Conservation (phyloP, 2,113 vertebrate genomes). For the Carettochelys insculpta region DNA sequence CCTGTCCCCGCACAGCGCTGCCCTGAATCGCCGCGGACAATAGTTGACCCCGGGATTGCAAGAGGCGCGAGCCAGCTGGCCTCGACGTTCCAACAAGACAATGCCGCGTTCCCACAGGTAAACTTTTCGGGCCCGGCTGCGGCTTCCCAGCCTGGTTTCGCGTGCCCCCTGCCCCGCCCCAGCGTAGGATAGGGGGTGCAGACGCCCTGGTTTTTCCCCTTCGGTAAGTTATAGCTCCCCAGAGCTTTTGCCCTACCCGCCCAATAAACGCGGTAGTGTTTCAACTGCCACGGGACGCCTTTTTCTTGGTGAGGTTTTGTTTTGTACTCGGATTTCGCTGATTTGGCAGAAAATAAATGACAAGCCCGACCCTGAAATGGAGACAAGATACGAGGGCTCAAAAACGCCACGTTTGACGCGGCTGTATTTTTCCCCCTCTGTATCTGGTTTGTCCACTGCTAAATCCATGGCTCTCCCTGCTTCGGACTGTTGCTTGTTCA, state of each 20-base stretch:
- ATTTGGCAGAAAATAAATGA: constrained; percentile 52
- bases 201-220: too few species aligned
- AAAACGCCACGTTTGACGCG: neutral
- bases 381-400: neutral
- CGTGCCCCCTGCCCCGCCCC: neutral
- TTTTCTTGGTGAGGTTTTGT: too few species aligned
- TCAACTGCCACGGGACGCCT: too few species aligned
- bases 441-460: neutral
- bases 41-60: neutral
- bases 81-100: neutral
- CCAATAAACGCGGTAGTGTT: too few species aligned
- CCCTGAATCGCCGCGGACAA: neutral
- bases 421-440: neutral
- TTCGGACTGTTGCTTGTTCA: constrained; percentile 38
- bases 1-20: neutral
- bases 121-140: neutral
- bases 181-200: too few species aligned
- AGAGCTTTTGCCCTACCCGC: too few species aligned
- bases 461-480: neutral
- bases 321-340: constrained; percentile 53
- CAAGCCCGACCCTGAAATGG: neutral
- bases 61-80: neutral
- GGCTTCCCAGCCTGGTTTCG: too few species aligned
- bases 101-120: neutral
- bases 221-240: too few species aligned